Base-by-base conservation (phyloP, 92 coral and sea anemone genomes). In the Heliopora coerulea region DNA sequence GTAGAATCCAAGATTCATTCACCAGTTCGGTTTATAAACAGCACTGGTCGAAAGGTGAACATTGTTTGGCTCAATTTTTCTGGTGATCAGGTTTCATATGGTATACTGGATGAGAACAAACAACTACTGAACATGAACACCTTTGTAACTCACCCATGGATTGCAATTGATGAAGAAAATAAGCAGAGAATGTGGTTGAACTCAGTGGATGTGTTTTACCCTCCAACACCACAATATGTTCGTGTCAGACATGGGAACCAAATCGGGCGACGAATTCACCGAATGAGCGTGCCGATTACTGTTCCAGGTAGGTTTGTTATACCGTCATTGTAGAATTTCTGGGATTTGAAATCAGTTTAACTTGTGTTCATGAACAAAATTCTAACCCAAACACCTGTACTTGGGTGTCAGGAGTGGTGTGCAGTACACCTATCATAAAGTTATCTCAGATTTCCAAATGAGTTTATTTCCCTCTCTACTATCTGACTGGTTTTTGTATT, bases 101-200 rank as follows among this genome's bases (percentile, higher is more conserved):
- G 87, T 9, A 83, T 86, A 20, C 82, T 91, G 1, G 60, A 60
- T 26, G 64, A 21, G 20, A 48, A 12, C 25, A 49, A 23, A 34
- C n/a, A 25, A 41, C 32, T 29, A n/a, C 40, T 79, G 42, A 60
- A 49, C 18, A 40, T 80, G 7, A 81, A 89, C 65, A 89, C 97
- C 0, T 92, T 75, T 72, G 96, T 89, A 28, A 76, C 96, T 3
- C 96, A 92, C 72, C 96, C 96, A 3, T 92, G 97, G 97, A 82
- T 85, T 35, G 96, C 92, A 1, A 83, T 80, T 32, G 96, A 92
- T 54, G 68, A 83, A 11, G 64, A 81, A 31, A 92, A 78, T 31
- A 85, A 74, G 34, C 87, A 86, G 49, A 78, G 85, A 65, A 41
- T 92, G 66, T 74, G 90, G 73, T 65, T 89, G 74, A 89, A 92